Percentiles rank a stretch among this genome's conserved stretches.
These are phyloP conservation scores for Lasius fuliginosus DNA, from an alignment of 2,888 invertebrate genomes.

Conservation along the genomic window DNA sequence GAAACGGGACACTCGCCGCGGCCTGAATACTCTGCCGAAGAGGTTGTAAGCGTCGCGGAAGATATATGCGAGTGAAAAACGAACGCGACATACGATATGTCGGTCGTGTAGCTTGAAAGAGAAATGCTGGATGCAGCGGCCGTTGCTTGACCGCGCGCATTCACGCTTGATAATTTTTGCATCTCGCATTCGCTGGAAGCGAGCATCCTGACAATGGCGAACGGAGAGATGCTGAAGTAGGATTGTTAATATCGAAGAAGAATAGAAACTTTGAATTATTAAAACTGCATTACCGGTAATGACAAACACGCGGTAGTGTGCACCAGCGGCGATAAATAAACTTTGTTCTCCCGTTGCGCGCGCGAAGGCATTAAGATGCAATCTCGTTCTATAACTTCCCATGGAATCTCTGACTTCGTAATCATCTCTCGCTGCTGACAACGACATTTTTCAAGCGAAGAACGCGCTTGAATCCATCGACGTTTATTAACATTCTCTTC, in stretches of 20 bases:
- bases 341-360: slow-evolving; percentile 37
- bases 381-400: slow-evolving; percentile 49
- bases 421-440: slow-evolving; percentile 47
- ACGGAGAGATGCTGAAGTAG: background rate
- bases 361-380: slow-evolving; percentile 47
- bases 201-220: background rate
- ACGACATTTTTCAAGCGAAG: slow-evolving; percentile 38
- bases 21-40: slow-evolving; percentile 23
- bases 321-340: slow-evolving; percentile 44
- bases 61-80: slow-evolving; percentile 51
- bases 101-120: slow-evolving; percentile 17
- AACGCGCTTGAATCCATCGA: slow-evolving; percentile 39
- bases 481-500: slow-evolving; percentile 45
- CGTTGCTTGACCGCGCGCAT: slow-evolving; percentile 4
- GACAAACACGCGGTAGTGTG: slow-evolving; percentile 7
- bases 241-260: slow-evolving; percentile 10
- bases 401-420: slow-evolving; percentile 42
- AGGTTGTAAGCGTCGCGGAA: slow-evolving; percentile 46
- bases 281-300: slow-evolving; percentile 34
- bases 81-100: slow-evolving; percentile 43
- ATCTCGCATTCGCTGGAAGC: background rate
- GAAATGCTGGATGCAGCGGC: slow-evolving; percentile 3
- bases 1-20: slow-evolving; percentile 50
- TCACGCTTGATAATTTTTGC: slow-evolving; percentile 18
- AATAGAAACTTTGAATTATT: slow-evolving; percentile 38